These are phyloP conservation scores for Ametastegia equiseti DNA, from an alignment of 2,888 invertebrate species.

Conservation along the genomic window DNA sequence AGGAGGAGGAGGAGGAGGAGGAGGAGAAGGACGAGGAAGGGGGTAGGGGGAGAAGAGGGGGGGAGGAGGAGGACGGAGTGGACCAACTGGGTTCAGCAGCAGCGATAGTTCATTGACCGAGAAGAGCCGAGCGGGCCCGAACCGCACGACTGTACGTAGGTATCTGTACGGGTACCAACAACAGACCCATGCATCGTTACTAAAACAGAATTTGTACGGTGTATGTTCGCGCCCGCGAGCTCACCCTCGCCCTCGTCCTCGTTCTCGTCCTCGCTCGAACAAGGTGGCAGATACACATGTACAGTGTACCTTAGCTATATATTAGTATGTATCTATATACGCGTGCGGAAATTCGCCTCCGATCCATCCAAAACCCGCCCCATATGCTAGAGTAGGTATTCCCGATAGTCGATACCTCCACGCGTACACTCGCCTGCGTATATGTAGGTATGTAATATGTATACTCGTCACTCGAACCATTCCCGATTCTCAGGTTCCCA, in stretches of 20 bases:
- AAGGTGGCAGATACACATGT: too few relatives aligned
- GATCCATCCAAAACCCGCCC: too few relatives aligned
- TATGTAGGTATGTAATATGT: too few relatives aligned
- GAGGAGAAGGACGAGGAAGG: constrained; percentile 44
- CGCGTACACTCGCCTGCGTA: too few relatives aligned
- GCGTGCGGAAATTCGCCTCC: too few relatives aligned
- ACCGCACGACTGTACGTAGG: constrained; percentile 53
- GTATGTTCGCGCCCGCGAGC: constrained; percentile 27
- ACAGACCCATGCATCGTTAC: constrained; percentile 29
- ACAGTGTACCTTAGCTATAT: too few relatives aligned
- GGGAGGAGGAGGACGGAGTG: constrained; percentile 65
- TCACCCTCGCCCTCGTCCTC: too few relatives aligned
- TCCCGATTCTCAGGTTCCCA: too few relatives aligned
- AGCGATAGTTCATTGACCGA: constrained; percentile 75
- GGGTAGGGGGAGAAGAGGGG: constrained; percentile 52
- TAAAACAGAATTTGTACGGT: constrained; percentile 22
- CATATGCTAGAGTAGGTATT: too few relatives aligned
- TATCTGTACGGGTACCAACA: constrained; percentile 10
- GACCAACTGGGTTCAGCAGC: constrained; percentile 76
- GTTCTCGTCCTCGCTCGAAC: too few relatives aligned
- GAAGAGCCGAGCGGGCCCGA: constrained; percentile 67
- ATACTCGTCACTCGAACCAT: neutral
- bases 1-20: constrained; percentile 36
- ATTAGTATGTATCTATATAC: too few relatives aligned
- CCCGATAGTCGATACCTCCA: neutral